Conservation (phyloP, 2,888 invertebrate species). For the Thymelicus sylvestris region DNA sequence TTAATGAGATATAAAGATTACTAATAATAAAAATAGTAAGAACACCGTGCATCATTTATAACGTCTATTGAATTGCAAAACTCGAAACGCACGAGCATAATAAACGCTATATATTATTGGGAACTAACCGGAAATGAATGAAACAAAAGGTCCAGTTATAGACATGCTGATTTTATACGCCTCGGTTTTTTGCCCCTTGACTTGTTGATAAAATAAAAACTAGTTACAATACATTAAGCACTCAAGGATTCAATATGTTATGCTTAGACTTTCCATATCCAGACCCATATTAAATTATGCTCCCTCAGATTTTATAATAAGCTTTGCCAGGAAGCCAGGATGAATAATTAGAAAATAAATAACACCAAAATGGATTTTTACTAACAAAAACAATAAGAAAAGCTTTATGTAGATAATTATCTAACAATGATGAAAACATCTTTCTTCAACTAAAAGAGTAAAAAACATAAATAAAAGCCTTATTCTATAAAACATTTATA, state of each 20-base stretch:
- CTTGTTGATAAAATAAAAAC: neutral
- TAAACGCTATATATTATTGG: conserved; percentile 25
- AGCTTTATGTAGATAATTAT: too few species aligned
- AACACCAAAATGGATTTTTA: neutral
- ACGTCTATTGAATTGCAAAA: conserved; percentile 29
- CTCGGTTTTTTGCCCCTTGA: too few species aligned
- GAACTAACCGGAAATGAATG: conserved; percentile 15
- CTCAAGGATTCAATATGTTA: neutral
- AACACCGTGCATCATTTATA: conserved; percentile 27
- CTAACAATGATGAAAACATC: too few species aligned
- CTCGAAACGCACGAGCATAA: conserved; percentile 8
- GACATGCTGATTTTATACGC: neutral
- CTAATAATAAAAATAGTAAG: conserved; percentile 21
- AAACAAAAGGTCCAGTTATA: neutral
- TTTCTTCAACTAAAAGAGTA: too few species aligned
- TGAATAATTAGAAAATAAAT: neutral
- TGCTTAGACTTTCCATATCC: neutral
- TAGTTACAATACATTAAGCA: neutral
- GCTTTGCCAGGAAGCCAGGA: neutral
- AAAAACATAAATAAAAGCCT: neutral
- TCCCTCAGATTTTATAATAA: neutral
- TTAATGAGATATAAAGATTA: conserved; percentile 17
- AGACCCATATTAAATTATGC: neutral
- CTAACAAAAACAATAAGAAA: too few species aligned
- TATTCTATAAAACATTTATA: neutral